Evolutionary conservation across 2,113 vertebrate genomes (phyloP), one percentile per base, ranked within the genome.

Genomic region (Tachysurus fulvidraco): DNA sequence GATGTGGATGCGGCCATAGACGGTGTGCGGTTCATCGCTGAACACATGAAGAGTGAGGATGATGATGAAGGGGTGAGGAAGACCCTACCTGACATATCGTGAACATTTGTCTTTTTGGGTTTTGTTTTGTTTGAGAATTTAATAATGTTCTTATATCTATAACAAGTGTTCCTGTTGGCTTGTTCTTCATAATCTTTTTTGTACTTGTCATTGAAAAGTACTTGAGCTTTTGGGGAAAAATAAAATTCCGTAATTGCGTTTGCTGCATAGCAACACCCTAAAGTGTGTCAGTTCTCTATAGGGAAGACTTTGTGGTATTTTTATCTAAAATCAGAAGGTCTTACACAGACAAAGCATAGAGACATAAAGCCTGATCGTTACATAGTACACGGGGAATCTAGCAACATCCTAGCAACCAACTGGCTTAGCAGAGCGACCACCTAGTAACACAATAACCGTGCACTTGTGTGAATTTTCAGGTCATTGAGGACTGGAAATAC

Each of bases 401-500:
- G 25, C n/a, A 36, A 55, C 16, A 57, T 16, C 9, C 54, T 59
- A 59, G 54, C 28, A 59, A 41, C 54, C 10, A 36, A 1, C 7
- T 78, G n/a, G 21, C 7, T 21, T 57, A 57, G 6, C 16, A 57
- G 0, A 55, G 77, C 17, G 23, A 12, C 10, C 28, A 30, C 17
- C 9, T 19, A 59, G 78, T 8, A 36, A 36, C 78, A 44, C 19
- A 30, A 13, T 60, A 60, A 60, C 4, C 2, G 21, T 36, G 77
- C 17, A 25, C 30, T 62, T 76, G 44, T 87, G 28, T 88, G 52
- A 74, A 21, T 55, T 91, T 93, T 10, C 90, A 96, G 95, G 93
- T 96, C 85, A 95, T 95, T 25, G 93, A 96, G 76, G 95, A 96
- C 93, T 96, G 95, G 95, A 95, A 96, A 85, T 96, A 95, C 1